phyloP scores from a whole-genome alignment of 2,113 vertebrate genomes.

The Indicator maculatus region DNA sequence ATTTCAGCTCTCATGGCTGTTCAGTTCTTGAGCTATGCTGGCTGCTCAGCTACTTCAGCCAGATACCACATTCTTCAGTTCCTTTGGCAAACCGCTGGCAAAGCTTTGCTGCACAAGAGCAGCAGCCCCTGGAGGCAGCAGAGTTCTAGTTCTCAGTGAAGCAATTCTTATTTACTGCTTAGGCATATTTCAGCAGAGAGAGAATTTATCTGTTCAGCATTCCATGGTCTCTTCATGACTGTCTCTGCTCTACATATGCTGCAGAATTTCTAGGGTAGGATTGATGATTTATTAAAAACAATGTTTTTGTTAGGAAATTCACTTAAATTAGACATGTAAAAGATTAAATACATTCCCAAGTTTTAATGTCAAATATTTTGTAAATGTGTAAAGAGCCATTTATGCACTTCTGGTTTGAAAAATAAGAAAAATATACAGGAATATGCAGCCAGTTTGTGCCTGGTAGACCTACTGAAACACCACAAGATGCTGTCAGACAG shows the following conservation, averaged over 20 bases:
- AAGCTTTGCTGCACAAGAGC: rapidly evolving
- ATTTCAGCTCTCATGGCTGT: neutral
- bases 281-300: neutral
- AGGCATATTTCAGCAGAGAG: neutral
- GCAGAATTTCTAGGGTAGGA: neutral
- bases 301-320: neutral
- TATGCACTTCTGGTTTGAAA: neutral
- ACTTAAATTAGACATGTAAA: neutral
- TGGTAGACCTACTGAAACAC: neutral
- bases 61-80: neutral
- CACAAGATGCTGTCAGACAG: neutral
- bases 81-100: neutral
- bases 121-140: neutral
- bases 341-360: neutral
- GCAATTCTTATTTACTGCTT: neutral
- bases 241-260: neutral
- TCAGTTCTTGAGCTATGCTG: neutral
- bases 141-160: neutral
- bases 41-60: neutral
- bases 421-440: neutral
- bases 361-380: neutral
- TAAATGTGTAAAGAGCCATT: neutral
- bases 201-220: neutral
- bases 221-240: neutral
- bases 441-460: neutral